Evolutionary conservation across 1,140 invertebrate species (phyloP), one percentile per base, ranked within the genome.

Genomic region (Zophobas morio): DNA sequence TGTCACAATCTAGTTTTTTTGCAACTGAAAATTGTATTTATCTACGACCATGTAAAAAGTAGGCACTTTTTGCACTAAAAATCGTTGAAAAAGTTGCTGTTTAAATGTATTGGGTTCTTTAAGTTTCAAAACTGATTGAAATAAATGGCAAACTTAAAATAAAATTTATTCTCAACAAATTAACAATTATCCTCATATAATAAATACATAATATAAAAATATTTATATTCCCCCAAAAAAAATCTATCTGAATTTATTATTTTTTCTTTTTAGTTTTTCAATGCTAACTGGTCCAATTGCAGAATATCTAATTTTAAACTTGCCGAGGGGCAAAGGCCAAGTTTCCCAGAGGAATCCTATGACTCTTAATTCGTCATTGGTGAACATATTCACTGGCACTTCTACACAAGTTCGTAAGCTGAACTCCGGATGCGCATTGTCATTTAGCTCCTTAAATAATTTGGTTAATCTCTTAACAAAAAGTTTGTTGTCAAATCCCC

Each of bases 131-230:
- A 57, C 34, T 57, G 49, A 53, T 53, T 53, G 34, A 57, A 57
- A 57, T 57, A 57, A 57, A 57, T 57, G 8, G 54, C 54, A 57
- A 57, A 57, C 54, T 57, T 34, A 57, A 57, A 57, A 57, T 57
- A 57, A 57, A 57, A 57, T 57, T 57, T 57, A 57, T 57, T 57
- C 49, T 51, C n/a, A n/a, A 51, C 49, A 51, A 51, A 51, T 57
- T 57, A 57, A 57, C 49, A 53, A 53, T 53, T 53, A 53, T 57
- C 34, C 54, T 57, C 33, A 57, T 57, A 57, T 57, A 57, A 57
- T 57, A 57, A 57, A 57, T 57, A 20, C 20, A 20, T 20, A 57
- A 57, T 34, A 57, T 57, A 51, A 51, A 51, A 51, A 57, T 57
- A 57, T 57, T 57, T 57, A 57, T 57, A 57, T 57, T 57, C 35